Percentiles rank a stretch among this genome's conserved stretches.
phyloP scores from a whole-genome alignment of 23 tunicate genomes.

The Halocynthia aurantium region DNA sequence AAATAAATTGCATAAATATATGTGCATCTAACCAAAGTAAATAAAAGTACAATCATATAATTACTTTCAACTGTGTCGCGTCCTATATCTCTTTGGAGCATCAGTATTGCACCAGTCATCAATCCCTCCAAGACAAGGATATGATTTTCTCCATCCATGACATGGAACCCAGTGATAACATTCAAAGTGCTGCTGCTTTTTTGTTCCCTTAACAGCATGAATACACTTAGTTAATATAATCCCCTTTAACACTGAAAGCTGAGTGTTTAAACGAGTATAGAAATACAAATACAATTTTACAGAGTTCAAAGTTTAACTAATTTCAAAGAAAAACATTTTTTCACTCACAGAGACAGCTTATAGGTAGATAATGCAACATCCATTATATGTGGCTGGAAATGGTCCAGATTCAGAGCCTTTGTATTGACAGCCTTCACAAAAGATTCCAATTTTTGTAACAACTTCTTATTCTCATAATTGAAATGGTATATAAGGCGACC shows the following conservation, averaged over 20 bases:
- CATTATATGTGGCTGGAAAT: constrained; percentile 46
- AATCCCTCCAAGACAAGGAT: constrained; percentile 83
- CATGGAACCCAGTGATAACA: constrained; percentile 86
- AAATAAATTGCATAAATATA: background rate
- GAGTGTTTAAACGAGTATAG: too few relatives aligned
- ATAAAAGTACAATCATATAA: background rate
- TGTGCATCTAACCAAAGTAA: background rate
- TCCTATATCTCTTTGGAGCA: constrained; percentile 17
- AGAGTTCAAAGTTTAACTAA: too few relatives aligned
- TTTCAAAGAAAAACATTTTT: too few relatives aligned
- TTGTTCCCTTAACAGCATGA: constrained; percentile 35
- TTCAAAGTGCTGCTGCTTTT: constrained; percentile 51
- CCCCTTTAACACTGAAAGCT: too few relatives aligned
- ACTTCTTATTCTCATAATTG: constrained; percentile 50
- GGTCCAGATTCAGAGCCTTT: constrained; percentile 51
- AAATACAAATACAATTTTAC: too few relatives aligned
- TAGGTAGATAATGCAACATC: constrained; percentile 77
- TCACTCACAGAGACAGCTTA: constrained; percentile 57
- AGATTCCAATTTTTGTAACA: constrained; percentile 46
- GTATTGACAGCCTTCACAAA: constrained; percentile 56
- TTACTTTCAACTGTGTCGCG: background rate
- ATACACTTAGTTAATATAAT: too few relatives aligned
- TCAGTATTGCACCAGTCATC: constrained; percentile 1
- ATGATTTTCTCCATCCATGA: constrained; percentile 81
- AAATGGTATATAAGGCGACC: constrained; percentile 56